Base-by-base conservation (phyloP, 1,140 invertebrate genomes). In the Agrilus planipennis region DNA sequence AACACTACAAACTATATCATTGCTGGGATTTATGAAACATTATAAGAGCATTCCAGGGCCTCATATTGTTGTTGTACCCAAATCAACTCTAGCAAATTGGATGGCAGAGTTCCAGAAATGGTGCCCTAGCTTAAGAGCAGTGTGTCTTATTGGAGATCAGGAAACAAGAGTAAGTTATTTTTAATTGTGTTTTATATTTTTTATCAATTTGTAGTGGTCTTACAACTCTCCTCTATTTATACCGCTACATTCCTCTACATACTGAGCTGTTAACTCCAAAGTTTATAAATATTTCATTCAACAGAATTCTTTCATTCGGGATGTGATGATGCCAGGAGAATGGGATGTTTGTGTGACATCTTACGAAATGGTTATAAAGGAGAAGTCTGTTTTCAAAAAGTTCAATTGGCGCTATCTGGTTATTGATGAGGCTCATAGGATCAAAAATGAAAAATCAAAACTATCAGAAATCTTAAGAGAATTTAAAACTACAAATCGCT, bases 401-500 rank as follows among this genome's bases (percentile, higher is more conserved):
- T 95, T 99, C 55, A 93, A 93, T 53, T 99, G 95, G 94, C 72
- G 89, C 22, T 95, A 95, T 55, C 81, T 85, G 79, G 88, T 99
- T 3, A 99, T 99, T 52, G 96, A 99, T 65, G 96, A 99, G 67
- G 96, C 95, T 21, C 96, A 99, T 65, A 77, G 96, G 46, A 97
- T 99, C 44, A 99, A 99, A 63, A 99, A 99, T 69, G 96, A 99
- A 64, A 98, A 99, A 60, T 96, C 92, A 0, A 99, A 98, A 63
- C 67, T 99, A 0, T 97, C 95, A 0, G 93, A 98, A 69, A 89
- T 98, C 54, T 77, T 99, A 2, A 70, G 96, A 25, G 90, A 97
- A 59, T 95, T 99, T 51, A 96, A 98, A 61, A 97, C 94, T 7
- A 84, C 89, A n/a, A 97, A 99, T 62, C 77, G 96, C 22, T 70